Base-by-base conservation (phyloP, 2,113 vertebrate species). In the Dissostichus mawsoni region DNA sequence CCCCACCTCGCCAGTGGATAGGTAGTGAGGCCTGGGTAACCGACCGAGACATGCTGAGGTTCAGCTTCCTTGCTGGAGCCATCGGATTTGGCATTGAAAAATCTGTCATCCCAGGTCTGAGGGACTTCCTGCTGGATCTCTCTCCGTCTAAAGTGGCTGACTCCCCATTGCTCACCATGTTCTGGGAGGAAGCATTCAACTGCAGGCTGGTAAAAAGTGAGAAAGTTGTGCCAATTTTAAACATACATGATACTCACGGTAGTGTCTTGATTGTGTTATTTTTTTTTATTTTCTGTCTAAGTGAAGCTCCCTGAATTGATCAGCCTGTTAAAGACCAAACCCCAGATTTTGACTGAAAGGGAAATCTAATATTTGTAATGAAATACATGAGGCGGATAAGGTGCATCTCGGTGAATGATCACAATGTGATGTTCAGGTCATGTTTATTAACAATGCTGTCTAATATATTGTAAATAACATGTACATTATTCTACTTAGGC, bases 181-280 rank as follows among this genome's bases (percentile, higher is more conserved):
- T 95, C 45, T 94, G 94, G 94, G 93, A 94, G 68, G 85, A 59
- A 9, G 44, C 79, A 8, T 95, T 95, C 66, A 83, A 72, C 23
- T 95, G 94, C 78, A 84, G 17, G 9, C 67, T 95, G 56, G 23
- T 10, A n/a, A 74, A 64, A 84, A 69, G 91, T 91, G 63, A 90
- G 64, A 79, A 44, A n/a, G 0, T 36, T 63, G 0, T 8, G 9
- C 11, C 25, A 50, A 20, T 29, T 25, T 50, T 56, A 11, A 50
- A 25, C 3, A 29, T 25, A 36, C 4, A 7, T 18, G 2, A 58
- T 1, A 61, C 3, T 57, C 10, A 25, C 5, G 11, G 20, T 29
- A 16, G 11, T 2, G 12, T 16, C 13, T 1, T 58, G 12, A 18
- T 10, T 58, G 55, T 47, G 44, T 16, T 29, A 36, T 2, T 29